Evolutionary conservation across 2,888 invertebrate genomes (phyloP).

Genomic region (Lutraria lutraria): DNA sequence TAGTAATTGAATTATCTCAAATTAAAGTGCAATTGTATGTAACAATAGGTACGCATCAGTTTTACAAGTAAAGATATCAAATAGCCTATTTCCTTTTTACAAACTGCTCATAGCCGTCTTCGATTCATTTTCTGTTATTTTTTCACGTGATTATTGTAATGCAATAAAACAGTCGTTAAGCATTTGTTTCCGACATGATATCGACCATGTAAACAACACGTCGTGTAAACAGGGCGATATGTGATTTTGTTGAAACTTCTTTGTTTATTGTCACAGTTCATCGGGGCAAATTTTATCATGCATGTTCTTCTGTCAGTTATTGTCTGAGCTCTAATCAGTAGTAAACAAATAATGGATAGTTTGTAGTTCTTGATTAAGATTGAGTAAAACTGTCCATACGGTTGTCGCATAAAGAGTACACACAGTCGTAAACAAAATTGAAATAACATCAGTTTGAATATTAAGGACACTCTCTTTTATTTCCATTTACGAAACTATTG

Average conservation of each 20-base stretch:
- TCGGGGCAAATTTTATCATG: slow-evolving; percentile 8
- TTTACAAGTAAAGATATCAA: slow-evolving; percentile 5
- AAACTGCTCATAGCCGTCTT: neutral
- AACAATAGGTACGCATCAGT: neutral
- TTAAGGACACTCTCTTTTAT: slow-evolving; percentile 29
- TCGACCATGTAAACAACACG: slow-evolving; percentile 13
- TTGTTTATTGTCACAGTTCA: slow-evolving; percentile 12
- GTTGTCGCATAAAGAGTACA: neutral
- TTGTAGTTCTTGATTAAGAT: neutral
- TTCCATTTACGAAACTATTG: slow-evolving; percentile 31
- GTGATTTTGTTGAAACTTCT: slow-evolving; percentile 9
- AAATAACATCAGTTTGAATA: slow-evolving; percentile 24
- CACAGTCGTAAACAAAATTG: slow-evolving; percentile 24
- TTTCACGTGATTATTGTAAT: slow-evolving; percentile 19
- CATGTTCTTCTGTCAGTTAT: slow-evolving; percentile 13
- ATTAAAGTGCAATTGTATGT: too few species aligned
- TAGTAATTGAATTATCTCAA: too few species aligned
- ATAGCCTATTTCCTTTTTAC: slow-evolving; percentile 6
- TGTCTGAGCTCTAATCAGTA: neutral
- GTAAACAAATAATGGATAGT: slow-evolving; percentile 12
- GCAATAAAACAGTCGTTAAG: slow-evolving; percentile 21
- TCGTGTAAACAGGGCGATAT: neutral
- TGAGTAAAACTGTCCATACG: slow-evolving; percentile 25
- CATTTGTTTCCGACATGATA: slow-evolving; percentile 14
- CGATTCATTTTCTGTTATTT: slow-evolving; percentile 2